Evolutionary conservation across 2,113 vertebrate species (phyloP).

Genomic region (Lethenteron camtschaticum): DNA sequence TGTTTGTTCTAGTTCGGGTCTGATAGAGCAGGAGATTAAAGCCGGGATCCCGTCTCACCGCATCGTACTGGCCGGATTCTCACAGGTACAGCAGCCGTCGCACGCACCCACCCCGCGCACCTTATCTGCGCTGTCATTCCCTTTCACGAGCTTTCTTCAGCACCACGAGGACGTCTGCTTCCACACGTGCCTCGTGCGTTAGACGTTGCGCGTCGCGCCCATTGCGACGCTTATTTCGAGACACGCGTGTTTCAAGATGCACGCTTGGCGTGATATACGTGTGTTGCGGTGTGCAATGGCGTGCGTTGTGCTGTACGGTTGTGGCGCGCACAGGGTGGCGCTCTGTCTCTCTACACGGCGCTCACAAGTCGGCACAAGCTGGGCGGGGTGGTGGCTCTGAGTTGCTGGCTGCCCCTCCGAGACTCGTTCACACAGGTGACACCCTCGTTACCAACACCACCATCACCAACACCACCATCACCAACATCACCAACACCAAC

Average conservation of each 20-base stretch:
- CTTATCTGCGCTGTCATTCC: too few species aligned
- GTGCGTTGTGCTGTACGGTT: not conserved
- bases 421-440: slow-evolving; percentile 62
- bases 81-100: slow-evolving; percentile 38
- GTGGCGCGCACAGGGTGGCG: slow-evolving; percentile 45
- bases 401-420: slow-evolving; percentile 90
- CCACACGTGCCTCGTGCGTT: too few species aligned
- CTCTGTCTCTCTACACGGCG: slow-evolving; percentile 78
- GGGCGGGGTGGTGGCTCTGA: slow-evolving; percentile 74
- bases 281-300: not conserved
- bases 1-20: slow-evolving; percentile 43
- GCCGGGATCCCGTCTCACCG: slow-evolving; percentile 77
- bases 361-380: slow-evolving; percentile 72
- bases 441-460: too few species aligned
- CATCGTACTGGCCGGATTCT: slow-evolving; percentile 83
- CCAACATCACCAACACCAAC: too few species aligned
- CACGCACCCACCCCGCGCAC: too few species aligned
- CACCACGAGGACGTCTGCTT: too few species aligned
- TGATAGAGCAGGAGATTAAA: slow-evolving; percentile 85
- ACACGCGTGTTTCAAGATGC: not conserved
- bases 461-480: too few species aligned
- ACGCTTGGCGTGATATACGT: not conserved
- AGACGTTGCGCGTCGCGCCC: too few species aligned
- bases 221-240: not conserved
- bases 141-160: too few species aligned